Base-by-base conservation (phyloP, 1,140 invertebrate species). In the Neodiprion pinetum region DNA sequence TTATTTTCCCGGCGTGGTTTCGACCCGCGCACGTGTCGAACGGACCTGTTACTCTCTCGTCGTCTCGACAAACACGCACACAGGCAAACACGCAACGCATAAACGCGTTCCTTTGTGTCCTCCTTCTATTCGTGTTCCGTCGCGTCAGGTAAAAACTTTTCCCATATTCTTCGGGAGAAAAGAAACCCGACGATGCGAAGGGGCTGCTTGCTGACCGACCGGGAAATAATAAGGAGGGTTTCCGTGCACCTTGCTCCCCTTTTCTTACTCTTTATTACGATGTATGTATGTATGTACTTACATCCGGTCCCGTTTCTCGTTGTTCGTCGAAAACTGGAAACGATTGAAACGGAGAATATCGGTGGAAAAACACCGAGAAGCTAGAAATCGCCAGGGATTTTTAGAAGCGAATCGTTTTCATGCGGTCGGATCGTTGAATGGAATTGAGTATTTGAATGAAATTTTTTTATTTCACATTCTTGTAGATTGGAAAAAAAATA, bases 151-250 rank as follows among this genome's bases (percentile, higher is more conserved):
- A 48, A 73, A 73, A 76, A 80, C 78, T 78, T 84, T 85, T 83
- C 80, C 81, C 83, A 82, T 82, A 85, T 85, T 85, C 76, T 75
- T 85, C 28, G 5, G 28, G 28, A 40, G 82, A 85, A 85, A 85
- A 84, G 81, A 82, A 84, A 82, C 83, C 77, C 78, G 82, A 83
- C 80, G 28, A 40, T 40, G 28, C 5, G 5, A 40, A 40, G 28
- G 28, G 28, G 28, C 28, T 40, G 28, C 28, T 40, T 40, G 28
- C 28, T 40, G 28, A 80, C 67, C 67, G 28, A 80, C 67, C 67
- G 17, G 77, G 48, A 66, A 11, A 12, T 74, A 73, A 76, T 69
- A 74, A 71, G 76, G 53, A 74, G 72, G 74, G 72, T 78, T 81
- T 84, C 80, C 80, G 79, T 81, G 80, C 85, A 84, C 84, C 82